Base-by-base conservation (phyloP, 1,140 invertebrate species). In the Trachymyrmex septentrionalis region DNA sequence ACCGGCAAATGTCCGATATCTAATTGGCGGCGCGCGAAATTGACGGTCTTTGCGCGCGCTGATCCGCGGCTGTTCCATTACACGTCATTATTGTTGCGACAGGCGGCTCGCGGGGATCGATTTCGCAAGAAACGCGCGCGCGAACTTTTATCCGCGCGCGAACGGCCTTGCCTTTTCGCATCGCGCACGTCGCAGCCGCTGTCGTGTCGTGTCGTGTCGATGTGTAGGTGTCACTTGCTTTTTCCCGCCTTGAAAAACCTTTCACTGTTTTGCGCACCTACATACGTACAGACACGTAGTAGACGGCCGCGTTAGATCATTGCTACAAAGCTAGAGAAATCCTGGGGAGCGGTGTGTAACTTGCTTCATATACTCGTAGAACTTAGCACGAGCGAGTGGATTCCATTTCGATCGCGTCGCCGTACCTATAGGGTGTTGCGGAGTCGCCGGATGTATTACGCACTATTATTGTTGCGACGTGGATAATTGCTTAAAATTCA, bases 131-230 rank as follows among this genome's bases (percentile, higher is more conserved):
- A 90, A 5, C 3, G 16, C 67, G 67, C 85, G 85, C 87, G 85
- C 88, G 86, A 92, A 93, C 92, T 88, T 92, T 92, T 92, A 87
- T 90, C 82, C 86, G 86, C 80, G 86, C 80, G 82, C 90, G 77
- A 91, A 93, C 92, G 93, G 92, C 92, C 93, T 93, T 94, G 92
- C 92, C 91, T 93, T 92, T 90, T 92, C 90, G 85, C 89, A 88
- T 90, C 86, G 69, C 80, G 44, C 30, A 24, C 34, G 71, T 67
- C 53, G 73, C 12, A 38, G 63, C 55, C 30, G 75, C 69, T 9
- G 53, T 3, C n/a, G 19, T 55, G 64, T 55, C 48, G 44, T 9
- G 53, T 3, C n/a, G 19, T 55, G 64, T 55, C 48, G 44, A 66
- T 57, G 87, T 89, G 93, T 93, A 86, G 91, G 93, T 93, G 93